Percentiles rank a stretch among this genome's conserved stretches.
These are phyloP conservation scores for Eilema depressum DNA, from an alignment of 2,888 invertebrate genomes.

Conservation along the genomic window DNA sequence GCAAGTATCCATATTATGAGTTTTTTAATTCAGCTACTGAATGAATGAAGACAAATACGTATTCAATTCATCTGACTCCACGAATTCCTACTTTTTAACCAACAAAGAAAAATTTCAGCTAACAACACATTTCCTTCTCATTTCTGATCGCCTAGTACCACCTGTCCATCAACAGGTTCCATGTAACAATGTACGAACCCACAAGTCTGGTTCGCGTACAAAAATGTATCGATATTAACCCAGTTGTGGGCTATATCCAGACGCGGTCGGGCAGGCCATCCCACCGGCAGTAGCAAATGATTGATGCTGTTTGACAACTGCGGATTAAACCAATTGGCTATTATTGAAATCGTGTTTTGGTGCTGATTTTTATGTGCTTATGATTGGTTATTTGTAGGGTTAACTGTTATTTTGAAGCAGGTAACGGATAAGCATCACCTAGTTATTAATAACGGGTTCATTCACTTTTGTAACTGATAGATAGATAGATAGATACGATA, in stretches of 20 bases:
- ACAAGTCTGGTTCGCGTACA: slow-evolving; percentile 47
- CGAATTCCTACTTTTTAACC: not conserved
- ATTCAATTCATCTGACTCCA: not conserved
- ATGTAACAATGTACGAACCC: slow-evolving; percentile 58
- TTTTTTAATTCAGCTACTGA: too few species aligned
- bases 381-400: slow-evolving; percentile 11
- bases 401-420: not conserved
- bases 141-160: slow-evolving; percentile 7
- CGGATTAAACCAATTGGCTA: slow-evolving; percentile 22
- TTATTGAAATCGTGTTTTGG: slow-evolving; percentile 20
- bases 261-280: slow-evolving; percentile 46
- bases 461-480: too few species aligned
- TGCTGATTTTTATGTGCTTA: slow-evolving; percentile 8
- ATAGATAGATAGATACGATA: too few species aligned
- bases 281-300: slow-evolving; percentile 38
- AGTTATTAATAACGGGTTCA: too few species aligned
- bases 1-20: too few species aligned
- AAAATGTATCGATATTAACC: slow-evolving; percentile 69
- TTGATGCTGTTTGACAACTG: slow-evolving; percentile 50
- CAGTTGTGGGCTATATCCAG: slow-evolving; percentile 70
- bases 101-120: not conserved
- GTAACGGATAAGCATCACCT: not conserved
- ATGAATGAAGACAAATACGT: too few species aligned
- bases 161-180: slow-evolving; percentile 14
- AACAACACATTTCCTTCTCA: not conserved